Base-by-base conservation (phyloP, 1,140 invertebrate species). In the Drosophila busckii region DNA sequence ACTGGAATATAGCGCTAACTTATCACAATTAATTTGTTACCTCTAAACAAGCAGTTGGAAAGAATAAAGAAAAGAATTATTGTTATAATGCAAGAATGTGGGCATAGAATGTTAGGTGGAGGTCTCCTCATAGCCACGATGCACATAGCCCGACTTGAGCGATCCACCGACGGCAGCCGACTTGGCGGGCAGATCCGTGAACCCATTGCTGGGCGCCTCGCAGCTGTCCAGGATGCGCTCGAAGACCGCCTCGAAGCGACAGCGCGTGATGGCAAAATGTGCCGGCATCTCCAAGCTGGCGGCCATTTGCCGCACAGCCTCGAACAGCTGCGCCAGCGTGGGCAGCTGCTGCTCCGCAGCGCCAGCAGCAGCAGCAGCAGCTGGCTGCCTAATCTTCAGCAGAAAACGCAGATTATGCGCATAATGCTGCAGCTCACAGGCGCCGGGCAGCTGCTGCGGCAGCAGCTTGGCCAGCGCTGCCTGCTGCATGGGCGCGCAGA, bases 101-200 rank as follows among this genome's bases (percentile, higher is more conserved):
- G n/a, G 19, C 2, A 1, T 26, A 0, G 1, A 12, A 10, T 5
- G 37, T 34, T 29, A 80, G 10, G 73, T 80, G 5, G 58, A 20
- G 3, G 73, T 86, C 52, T 86, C 84, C 48, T 86, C 70, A 41
- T 78, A 86, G 34, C 80, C 80, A 16, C 70, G 66, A 10, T 86
- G 84, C 9, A 78, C 42, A 19, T 86, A 86, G 15, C 84, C 84
- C 6, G 75, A 78, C 13, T 58, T 32, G 9, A 84, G 29, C 7
- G 32, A 38, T 3, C 84, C 84, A 10, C 61, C 50, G 0, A 86
- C 56, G 0, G 84, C 69, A 0, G 62, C 12, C 7, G 83, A 70
- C 16, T 80, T 80, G 42, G 49, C 40, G 5, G 54, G 73, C 42
- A 80, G 34, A 20, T 62, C 65, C 12, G 17, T 5, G 17, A 37